Evolutionary conservation across 2,113 vertebrate species (phyloP).

Genomic region (Ceyx margarethae): DNA sequence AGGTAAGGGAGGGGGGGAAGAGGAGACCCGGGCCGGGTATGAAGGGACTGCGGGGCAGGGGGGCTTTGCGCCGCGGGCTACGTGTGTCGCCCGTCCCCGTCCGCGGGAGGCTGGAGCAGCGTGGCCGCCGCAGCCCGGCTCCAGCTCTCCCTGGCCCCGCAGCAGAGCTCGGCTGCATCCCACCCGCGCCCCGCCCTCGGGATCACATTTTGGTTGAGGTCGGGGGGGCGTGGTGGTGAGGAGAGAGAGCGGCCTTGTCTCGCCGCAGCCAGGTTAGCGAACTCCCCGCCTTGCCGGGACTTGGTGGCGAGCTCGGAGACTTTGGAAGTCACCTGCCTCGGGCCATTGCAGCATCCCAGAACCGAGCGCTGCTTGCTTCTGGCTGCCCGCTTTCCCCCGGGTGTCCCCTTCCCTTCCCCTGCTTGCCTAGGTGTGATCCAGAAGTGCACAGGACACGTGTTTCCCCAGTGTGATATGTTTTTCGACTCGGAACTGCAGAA

Average conservation of each 20-base stretch:
- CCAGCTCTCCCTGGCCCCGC: background rate
- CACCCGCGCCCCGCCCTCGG: too few species aligned
- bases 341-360: background rate
- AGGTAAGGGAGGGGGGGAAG: background rate
- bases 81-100: too few species aligned
- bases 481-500: background rate
- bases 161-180: too few species aligned
- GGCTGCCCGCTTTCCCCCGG: too few species aligned
- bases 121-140: background rate
- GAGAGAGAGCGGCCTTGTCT: background rate
- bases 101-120: background rate
- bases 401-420: too few species aligned
- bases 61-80: background rate
- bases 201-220: rapidly evolving
- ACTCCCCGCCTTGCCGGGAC: background rate
- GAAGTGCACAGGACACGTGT: rapidly evolving
- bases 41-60: background rate
- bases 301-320: background rate
- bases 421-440: rapidly evolving
- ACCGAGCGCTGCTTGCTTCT: background rate
- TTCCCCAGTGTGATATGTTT: rapidly evolving
- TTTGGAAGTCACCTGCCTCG: background rate
- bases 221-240: too few species aligned
- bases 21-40: too few species aligned
- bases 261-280: background rate